These are phyloP conservation scores for Lepidocyrtoides sp. DNA, from an alignment of 2,888 invertebrate genomes.

Conservation along the genomic window DNA sequence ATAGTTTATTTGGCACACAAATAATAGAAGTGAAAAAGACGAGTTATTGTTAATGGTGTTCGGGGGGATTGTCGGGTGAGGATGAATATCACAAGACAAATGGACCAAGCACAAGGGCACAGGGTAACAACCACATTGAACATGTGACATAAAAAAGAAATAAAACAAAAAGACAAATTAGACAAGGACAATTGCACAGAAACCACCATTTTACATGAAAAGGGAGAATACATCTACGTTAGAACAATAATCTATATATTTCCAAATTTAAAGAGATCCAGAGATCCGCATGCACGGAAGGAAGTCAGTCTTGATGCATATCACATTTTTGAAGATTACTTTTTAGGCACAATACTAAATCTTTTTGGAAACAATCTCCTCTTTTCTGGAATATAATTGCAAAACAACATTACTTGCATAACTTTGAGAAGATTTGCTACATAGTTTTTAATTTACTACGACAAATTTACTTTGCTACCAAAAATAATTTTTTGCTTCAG, in stretches of 20 bases:
- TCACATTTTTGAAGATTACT: slow-evolving; percentile 71
- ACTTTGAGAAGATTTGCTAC: slow-evolving; percentile 3
- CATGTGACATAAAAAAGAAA: slow-evolving; percentile 68
- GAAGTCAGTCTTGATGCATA: slow-evolving; percentile 75
- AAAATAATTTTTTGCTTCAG: neutral
- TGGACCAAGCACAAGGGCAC: slow-evolving; percentile 57
- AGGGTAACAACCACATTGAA: slow-evolving; percentile 66
- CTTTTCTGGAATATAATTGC: slow-evolving; percentile 69
- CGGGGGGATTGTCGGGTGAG: slow-evolving; percentile 60
- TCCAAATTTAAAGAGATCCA: slow-evolving; percentile 68
- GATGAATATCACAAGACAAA: slow-evolving; percentile 62
- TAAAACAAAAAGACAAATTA: slow-evolving; percentile 57
- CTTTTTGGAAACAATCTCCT: slow-evolving; percentile 77
- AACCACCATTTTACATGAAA: slow-evolving; percentile 13
- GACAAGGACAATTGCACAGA: slow-evolving; percentile 38
- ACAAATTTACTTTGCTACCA: neutral
- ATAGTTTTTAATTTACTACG: neutral
- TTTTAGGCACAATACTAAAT: slow-evolving; percentile 77
- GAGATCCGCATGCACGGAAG: slow-evolving; percentile 72
- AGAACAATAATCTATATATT: neutral
- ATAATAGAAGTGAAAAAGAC: slow-evolving; percentile 28
- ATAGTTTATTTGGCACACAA: slow-evolving; percentile 38
- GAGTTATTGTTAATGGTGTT: slow-evolving; percentile 38
- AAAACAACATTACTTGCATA: slow-evolving; percentile 57
- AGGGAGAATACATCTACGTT: neutral